Conservation (phyloP, 1,140 invertebrate species). For the Homalodisca vitripennis region DNA sequence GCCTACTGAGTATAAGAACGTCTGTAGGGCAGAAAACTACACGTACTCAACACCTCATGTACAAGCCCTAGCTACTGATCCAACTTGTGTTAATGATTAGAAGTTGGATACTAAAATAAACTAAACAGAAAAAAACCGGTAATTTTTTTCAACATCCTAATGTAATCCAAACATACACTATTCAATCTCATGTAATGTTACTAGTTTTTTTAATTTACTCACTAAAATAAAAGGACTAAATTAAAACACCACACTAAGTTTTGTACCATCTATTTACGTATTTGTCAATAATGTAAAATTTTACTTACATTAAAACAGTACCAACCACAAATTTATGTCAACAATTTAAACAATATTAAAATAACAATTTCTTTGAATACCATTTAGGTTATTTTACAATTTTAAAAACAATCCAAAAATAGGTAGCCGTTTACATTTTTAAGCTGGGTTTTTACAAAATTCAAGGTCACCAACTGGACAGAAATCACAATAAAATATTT, state of each 20-base stretch:
- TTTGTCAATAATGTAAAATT: slow-evolving; percentile 13
- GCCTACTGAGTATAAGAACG: no score
- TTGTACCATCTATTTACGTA: slow-evolving; percentile 27
- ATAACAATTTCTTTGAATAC: slow-evolving; percentile 9
- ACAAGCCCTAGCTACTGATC: background rate
- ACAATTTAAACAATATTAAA: slow-evolving; percentile 7
- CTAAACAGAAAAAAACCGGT: background rate
- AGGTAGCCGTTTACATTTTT: slow-evolving; percentile 17
- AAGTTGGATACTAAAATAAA: background rate
- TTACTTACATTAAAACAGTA: slow-evolving; percentile 22
- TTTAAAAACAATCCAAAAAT: slow-evolving; percentile 30
- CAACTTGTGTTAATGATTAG: background rate
- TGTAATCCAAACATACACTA: background rate
- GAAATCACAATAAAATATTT: slow-evolving; percentile 11
- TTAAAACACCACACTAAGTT: background rate
- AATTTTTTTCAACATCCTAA: background rate
- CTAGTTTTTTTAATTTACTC: background rate
- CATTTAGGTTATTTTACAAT: slow-evolving; percentile 2
- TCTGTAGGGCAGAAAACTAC: no score
- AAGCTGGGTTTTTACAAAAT: slow-evolving; percentile 17
- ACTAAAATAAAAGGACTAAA: background rate
- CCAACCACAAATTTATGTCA: slow-evolving; percentile 9
- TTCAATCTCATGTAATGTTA: background rate
- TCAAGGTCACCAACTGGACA: background rate
- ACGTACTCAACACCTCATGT: no score